Evolutionary conservation across 37 sponge, comb jelly and placozoan species (phyloP).

Genomic region (Halichondria panicea): DNA sequence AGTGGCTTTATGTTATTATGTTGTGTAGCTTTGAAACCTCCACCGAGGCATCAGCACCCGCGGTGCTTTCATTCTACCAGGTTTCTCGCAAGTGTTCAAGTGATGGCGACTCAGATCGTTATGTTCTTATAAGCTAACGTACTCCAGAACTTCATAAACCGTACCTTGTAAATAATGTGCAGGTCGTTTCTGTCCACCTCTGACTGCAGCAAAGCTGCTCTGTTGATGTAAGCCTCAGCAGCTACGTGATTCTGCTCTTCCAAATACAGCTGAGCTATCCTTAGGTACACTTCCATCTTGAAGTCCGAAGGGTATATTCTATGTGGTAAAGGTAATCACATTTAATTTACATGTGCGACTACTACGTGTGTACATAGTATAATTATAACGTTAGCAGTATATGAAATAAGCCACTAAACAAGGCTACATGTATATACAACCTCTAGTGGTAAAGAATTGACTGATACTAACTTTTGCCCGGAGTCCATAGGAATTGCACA

Average conservation of each 20-base stretch:
- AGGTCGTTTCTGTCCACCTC: slow-evolving; percentile 62
- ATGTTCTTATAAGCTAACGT: neutral
- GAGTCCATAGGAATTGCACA: slow-evolving; percentile 84
- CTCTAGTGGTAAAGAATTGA: neutral
- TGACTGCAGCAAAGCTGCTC: slow-evolving; percentile 76
- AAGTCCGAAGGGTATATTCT: slow-evolving; percentile 81
- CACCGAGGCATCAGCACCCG: too few relatives aligned
- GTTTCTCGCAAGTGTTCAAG: too few relatives aligned
- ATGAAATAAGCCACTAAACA: too few relatives aligned
- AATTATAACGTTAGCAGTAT: too few relatives aligned
- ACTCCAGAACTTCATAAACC: neutral
- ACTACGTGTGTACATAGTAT: too few relatives aligned
- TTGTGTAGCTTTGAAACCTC: too few relatives aligned
- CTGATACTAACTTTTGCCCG: slow-evolving; percentile 71
- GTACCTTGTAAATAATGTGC: slow-evolving; percentile 71
- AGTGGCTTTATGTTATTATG: too few relatives aligned
- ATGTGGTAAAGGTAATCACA: too few relatives aligned
- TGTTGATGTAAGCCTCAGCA: slow-evolving; percentile 95
- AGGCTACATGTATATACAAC: too few relatives aligned
- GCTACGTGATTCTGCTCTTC: slow-evolving; percentile 79
- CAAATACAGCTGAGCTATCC: slow-evolving; percentile 89
- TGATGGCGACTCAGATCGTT: too few relatives aligned
- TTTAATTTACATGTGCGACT: too few relatives aligned
- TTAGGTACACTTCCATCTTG: slow-evolving; percentile 95
- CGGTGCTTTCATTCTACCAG: too few relatives aligned